Evolutionary conservation across 2,113 vertebrate genomes (phyloP).

Genomic region (Petaurus breviceps): DNA sequence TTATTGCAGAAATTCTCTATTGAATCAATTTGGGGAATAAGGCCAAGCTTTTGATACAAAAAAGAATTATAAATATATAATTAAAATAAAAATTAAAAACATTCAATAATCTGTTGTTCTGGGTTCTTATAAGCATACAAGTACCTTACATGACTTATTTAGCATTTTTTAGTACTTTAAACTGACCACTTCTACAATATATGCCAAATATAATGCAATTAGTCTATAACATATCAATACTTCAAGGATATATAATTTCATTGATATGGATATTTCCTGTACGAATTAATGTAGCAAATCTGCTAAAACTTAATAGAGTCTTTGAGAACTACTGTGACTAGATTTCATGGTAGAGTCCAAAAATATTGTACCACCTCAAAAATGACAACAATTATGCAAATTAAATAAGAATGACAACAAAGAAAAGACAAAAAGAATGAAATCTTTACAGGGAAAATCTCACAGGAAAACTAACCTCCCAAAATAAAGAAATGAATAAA

Average conservation of each 20-base stretch:
- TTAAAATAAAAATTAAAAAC: background rate
- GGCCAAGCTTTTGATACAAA: conserved; percentile 85
- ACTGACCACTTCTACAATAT: background rate
- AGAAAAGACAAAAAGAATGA: no score
- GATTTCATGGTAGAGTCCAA: background rate
- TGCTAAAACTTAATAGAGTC: background rate
- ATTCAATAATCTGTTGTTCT: background rate
- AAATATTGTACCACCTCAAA: no score
- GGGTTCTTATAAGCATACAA: background rate
- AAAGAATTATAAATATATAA: conserved; percentile 46
- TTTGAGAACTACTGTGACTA: background rate
- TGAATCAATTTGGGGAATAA: conserved; percentile 87
- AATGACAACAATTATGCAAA: no score
- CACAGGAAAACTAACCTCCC: no score
- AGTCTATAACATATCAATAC: background rate
- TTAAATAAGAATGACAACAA: no score
- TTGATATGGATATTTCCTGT: background rate
- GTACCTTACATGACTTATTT: background rate
- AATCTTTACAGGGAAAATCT: no score
- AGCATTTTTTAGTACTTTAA: background rate
- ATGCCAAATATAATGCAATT: background rate
- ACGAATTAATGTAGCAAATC: background rate
- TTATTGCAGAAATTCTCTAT: conserved; percentile 87
- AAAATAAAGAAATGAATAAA: no score
- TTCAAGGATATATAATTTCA: background rate